A percentile compares a stretch with the other conserved stretches of the same genome.
Evolutionary conservation across 2,113 vertebrate genomes (phyloP).

Genomic region (Hippocampus zosterae): DNA sequence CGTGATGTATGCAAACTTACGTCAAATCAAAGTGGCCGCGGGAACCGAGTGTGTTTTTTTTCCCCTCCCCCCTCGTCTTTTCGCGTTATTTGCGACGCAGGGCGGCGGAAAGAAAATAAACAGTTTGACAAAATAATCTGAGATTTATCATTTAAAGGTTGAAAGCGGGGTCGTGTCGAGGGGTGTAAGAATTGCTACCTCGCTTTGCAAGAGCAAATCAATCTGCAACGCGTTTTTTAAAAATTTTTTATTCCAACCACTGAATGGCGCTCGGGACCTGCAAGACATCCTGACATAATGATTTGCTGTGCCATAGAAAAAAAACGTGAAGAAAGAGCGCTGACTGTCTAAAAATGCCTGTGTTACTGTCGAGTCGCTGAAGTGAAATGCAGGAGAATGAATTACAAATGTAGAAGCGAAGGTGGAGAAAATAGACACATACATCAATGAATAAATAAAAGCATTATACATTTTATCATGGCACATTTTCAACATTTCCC

Average conservation of each 20-base stretch:
- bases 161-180: not conserved
- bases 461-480: no score
- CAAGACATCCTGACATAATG: slow-evolving; percentile 5
- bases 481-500: no score
- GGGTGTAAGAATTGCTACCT: not conserved
- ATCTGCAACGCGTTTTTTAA: not conserved
- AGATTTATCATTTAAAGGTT: not conserved
- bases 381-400: not conserved
- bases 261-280: slow-evolving; percentile 65
- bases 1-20: slow-evolving; percentile 4
- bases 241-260: slow-evolving; percentile 35
- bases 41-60: slow-evolving; percentile 1
- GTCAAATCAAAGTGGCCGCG: not conserved
- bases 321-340: not conserved
- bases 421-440: not conserved
- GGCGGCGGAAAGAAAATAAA: not conserved
- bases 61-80: no score
- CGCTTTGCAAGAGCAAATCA: not conserved
- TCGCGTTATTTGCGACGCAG: not conserved
- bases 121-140: not conserved
- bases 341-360: not conserved
- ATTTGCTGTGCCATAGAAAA: not conserved
- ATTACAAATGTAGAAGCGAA: not conserved
- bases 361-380: not conserved
- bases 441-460: no score